A percentile compares a stretch with the other conserved stretches of the same genome.
phyloP scores from a whole-genome alignment of 2,888 invertebrate species.

The Epinotia bilunana region DNA sequence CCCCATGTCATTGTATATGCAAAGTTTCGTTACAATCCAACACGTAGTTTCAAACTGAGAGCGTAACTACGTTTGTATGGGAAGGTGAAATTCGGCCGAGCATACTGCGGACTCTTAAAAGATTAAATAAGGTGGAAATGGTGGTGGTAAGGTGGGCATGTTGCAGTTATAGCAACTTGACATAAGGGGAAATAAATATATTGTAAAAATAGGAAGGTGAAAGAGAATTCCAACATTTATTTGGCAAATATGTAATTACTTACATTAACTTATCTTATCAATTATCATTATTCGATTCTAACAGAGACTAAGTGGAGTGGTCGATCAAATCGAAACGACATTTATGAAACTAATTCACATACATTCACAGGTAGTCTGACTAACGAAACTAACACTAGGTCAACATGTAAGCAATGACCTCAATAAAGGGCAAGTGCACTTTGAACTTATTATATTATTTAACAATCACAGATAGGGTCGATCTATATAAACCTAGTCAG shows the following conservation, averaged over 20 bases:
- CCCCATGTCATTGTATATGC: too few relatives aligned
- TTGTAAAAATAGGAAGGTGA: too few relatives aligned
- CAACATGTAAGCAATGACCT: background rate
- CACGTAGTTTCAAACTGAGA: too few relatives aligned
- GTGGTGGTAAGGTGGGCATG: too few relatives aligned
- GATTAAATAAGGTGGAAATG: too few relatives aligned
- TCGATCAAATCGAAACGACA: background rate
- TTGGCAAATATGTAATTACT: background rate
- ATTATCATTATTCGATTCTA: background rate
- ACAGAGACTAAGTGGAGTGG: background rate
- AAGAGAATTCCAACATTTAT: background rate
- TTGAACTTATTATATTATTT: background rate
- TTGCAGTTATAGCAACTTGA: too few relatives aligned
- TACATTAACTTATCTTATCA: background rate
- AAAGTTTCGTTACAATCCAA: too few relatives aligned
- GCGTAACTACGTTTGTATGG: too few relatives aligned
- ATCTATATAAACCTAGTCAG: background rate
- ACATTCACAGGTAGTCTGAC: too few relatives aligned
- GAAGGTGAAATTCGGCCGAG: too few relatives aligned
- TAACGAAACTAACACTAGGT: background rate
- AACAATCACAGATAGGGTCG: conserved; percentile 58
- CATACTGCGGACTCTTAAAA: too few relatives aligned
- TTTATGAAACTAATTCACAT: too few relatives aligned
- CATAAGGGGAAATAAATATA: background rate
- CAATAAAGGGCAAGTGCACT: background rate